Base-by-base conservation (phyloP, 2,113 vertebrate species). In the Leucoraja erinaceus region DNA sequence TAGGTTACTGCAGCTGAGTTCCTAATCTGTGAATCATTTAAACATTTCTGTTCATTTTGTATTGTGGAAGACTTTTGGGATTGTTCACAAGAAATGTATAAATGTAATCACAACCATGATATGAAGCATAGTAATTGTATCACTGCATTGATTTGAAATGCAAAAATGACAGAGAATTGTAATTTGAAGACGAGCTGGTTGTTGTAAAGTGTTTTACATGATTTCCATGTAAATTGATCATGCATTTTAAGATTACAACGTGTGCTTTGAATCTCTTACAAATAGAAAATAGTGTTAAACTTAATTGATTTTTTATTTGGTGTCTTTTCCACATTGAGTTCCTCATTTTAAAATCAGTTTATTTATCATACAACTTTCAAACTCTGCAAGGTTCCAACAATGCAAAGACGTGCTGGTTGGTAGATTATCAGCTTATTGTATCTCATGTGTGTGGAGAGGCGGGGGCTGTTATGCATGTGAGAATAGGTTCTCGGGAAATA, bases 161-260 rank as follows among this genome's bases (percentile, higher is more conserved):
- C 38, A 91, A 91, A 91, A 91, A 25, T 16, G 54, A 54, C 20
- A 54, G 38, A 91, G 33, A 88, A 90, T 70, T 70, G 66, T 90
- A 33, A 90, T 31, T 88, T 88, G 68, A 91, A 91, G 86, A 68
- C 38, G n/a, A 90, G 68, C 33, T 91, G 54, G 38, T 68, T 91
- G 90, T 72, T 91, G 68, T 91, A 72, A 90, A 90, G 90, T 91
- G 68, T 47, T 54, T 70, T 68, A 38, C 22, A 38, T 91, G 70
- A 91, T 54, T 91, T 91, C 33, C 33, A 72, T 91, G 66, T 47
- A 47, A 47, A 74, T 68, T 74, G 2, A 31, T 11, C 20, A 90
- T 90, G 63, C 66, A 90, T 38, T 90, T 90, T 70, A 54, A 38
- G 33, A 90, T 90, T 68, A 68, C n/a, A 91, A 91, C 33, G 47